These are phyloP conservation scores for Hydrozoanthus gracilis DNA, from an alignment of 92 coral and sea anemone genomes.

Conservation along the genomic window DNA sequence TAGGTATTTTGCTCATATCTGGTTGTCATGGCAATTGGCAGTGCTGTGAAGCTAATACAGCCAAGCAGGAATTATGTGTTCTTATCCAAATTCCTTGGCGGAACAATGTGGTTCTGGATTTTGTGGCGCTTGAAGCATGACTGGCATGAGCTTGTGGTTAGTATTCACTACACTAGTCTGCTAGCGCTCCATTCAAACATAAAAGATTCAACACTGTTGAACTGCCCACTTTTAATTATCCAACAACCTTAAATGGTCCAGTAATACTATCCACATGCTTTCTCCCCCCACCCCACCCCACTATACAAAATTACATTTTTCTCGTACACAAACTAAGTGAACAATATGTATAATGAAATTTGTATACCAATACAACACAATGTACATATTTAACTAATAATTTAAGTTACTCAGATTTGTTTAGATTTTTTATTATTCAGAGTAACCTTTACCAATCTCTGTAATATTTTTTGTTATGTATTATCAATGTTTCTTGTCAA, in stretches of 20 bases:
- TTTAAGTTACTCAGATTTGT: too few species aligned
- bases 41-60: constrained; percentile 57
- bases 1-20: neutral
- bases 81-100: constrained; percentile 91
- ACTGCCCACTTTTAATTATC: neutral
- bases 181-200: neutral
- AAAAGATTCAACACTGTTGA: neutral
- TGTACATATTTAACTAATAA: too few species aligned
- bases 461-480: too few species aligned
- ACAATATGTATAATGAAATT: too few species aligned
- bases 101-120: constrained; percentile 94
- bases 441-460: too few species aligned
- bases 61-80: constrained; percentile 87
- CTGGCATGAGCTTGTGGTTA: constrained; percentile 95
- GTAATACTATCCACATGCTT: neutral
- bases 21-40: constrained; percentile 25
- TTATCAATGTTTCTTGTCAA: too few species aligned
- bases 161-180: constrained; percentile 10
- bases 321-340: too few species aligned
- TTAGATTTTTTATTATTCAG: too few species aligned
- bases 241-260: too few species aligned
- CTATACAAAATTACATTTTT: too few species aligned
- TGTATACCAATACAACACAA: too few species aligned
- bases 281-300: neutral
- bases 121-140: constrained; percentile 95